Percentiles rank a stretch among this genome's conserved stretches.
Conservation (phyloP, 2,888 invertebrate species). For the Sphaerophoria rueppellii region DNA sequence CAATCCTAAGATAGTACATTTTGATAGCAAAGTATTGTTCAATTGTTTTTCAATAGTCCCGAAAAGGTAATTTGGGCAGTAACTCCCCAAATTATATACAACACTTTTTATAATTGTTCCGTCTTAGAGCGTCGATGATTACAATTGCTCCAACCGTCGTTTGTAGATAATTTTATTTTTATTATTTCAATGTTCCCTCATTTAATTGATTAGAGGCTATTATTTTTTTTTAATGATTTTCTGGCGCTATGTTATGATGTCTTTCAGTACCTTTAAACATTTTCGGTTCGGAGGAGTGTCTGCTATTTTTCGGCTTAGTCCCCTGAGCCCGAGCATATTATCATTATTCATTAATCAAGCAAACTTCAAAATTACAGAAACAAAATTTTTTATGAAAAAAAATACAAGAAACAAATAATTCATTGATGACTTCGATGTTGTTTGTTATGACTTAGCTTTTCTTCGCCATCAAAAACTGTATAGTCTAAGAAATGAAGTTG, state of each 20-base stretch:
- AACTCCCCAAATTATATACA: too few relatives aligned
- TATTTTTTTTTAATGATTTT: conserved; percentile 42
- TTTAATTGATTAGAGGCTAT: conserved; percentile 9
- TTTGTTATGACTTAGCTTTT: conserved; percentile 29
- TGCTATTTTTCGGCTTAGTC: neutral
- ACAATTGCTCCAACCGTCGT: neutral
- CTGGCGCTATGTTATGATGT: conserved; percentile 45
- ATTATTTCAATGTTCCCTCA: neutral
- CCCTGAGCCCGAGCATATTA: conserved; percentile 19
- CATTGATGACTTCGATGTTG: conserved; percentile 35
- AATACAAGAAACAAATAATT: conserved; percentile 1
- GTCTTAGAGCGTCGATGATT: too few relatives aligned
- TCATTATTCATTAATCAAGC: conserved; percentile 35
- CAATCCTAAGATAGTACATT: too few relatives aligned
- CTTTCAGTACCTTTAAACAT: conserved; percentile 15
- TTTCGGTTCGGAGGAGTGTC: conserved; percentile 14
- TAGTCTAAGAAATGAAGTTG: neutral
- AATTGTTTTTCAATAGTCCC: too few relatives aligned
- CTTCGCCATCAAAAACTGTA: conserved; percentile 7
- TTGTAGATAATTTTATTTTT: conserved; percentile 3
- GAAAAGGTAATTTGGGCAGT: too few relatives aligned
- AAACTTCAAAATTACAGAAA: conserved; percentile 27
- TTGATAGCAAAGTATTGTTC: too few relatives aligned
- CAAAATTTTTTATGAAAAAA: neutral
- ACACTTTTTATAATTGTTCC: too few relatives aligned